Base-by-base conservation (phyloP, 35 echinoderm and acorn worm species). In the Holothuria glaberrima region DNA sequence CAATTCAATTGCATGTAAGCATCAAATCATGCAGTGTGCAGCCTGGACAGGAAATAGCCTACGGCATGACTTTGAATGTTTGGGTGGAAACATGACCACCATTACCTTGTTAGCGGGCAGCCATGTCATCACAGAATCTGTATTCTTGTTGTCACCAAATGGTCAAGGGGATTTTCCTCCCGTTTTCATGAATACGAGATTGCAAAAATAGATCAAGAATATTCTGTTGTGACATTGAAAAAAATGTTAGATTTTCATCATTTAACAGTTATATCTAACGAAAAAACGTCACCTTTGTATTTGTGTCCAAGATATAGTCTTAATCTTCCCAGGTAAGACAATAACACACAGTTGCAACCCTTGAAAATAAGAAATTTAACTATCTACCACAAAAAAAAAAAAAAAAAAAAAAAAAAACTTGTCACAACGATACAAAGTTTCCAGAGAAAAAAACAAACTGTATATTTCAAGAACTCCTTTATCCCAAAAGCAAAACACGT, bases 11-110 rank as follows among this genome's bases (percentile, higher is more conserved):
- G 89, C 89, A 58, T 31, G 9, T 13, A 95, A 88, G 71, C 63
- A 83, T 19, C 89, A 95, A 58, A 29, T 91, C 9, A 28, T 59
- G 19, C 93, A 91, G 12, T 88, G 89, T 89, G 83, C 60, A 68
- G 10, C 24, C 13, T 91, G 89, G 93, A 32, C 83, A 14, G 36
- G 71, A 48, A 80, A 69, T 68, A 62, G 33, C 30, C 20, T 87
- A 12, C 17, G 82, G 30, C 59, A 58, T 33, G 82, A 86, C 54
- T 86, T 86, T 86, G 82, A 86, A 62, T 86, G 82, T 41, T 34
- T 63, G 32, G 59, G 59, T 86, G 82, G 82, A 86, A 86, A 62
- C 41, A 86, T 86, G 78, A 82, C 44, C 25, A 28, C 34, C 24
- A 48, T 58, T 31, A 22, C 2, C 35, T 48, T 38, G 26, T 59